Evolutionary conservation across 1,140 invertebrate genomes (phyloP), one percentile per base, ranked within the genome.

Genomic region (Drosophila kikkawai): DNA sequence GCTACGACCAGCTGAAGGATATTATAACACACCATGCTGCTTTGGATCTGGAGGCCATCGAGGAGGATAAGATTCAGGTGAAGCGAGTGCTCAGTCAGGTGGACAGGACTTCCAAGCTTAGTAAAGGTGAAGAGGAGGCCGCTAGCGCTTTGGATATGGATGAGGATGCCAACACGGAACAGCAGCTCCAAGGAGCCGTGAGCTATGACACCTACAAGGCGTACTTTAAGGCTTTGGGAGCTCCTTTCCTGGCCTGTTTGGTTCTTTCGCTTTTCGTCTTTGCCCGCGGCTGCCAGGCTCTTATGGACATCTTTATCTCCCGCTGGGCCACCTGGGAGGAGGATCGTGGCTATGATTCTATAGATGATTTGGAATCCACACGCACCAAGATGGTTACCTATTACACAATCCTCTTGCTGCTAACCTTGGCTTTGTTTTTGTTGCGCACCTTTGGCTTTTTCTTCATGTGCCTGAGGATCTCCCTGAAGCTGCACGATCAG

Each of bases 231-330:
- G 95, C 96, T 4, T 95, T 96, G 9, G 95, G 95, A 4, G 95
- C 95, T 71, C 94, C 94, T 68, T 93, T 93, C 26, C 73, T 95
- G 6, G 84, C 96, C 5, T 60, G 94, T 0, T 69, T 95, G 0
- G 94, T 96, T 0, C 47, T 95, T 0, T 26, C 95, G 0, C 90
- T 96, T 13, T 96, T 95, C 64, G 58, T 96, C 3, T 9, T 95
- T 0, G 95, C 96, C 5, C 96, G 97, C 92, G 83, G 94, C 0
- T 92, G 95, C 37, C 96, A 95, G 12, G 96, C 96, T 13, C 93
- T 94, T 12, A 95, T 95, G 74, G 97, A 97, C 91, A 96, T 95
- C 71, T 98, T 96, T 94, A 95, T 97, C 1, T 95, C 96, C 0
- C 93, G 94, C 53, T 97, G 97, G 87, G 82, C 80, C 26, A 90